Evolutionary conservation across 2,797 vertebrate species (phyloP).

Genomic region (Pteropus rufus): DNA sequence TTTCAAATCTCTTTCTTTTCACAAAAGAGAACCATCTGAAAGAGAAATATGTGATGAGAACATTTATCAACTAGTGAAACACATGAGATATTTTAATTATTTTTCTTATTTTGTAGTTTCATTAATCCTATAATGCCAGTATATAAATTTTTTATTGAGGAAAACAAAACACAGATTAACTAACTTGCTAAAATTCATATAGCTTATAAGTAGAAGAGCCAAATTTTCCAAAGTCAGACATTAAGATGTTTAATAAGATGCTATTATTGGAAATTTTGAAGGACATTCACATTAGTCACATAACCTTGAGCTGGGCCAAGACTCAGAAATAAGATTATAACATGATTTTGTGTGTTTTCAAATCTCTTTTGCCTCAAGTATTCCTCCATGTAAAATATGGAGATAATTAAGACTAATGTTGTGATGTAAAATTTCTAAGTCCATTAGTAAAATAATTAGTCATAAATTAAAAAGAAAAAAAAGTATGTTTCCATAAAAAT

Average conservation of each 20-base stretch:
- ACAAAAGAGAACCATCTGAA: not conserved
- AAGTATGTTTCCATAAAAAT: not conserved
- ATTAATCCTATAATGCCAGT: not conserved
- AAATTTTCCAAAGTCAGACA: not conserved
- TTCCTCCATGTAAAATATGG: not conserved
- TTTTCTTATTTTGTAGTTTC: not conserved
- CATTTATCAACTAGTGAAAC: not conserved
- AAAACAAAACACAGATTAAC: slow-evolving; percentile 19
- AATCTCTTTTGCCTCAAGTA: not conserved
- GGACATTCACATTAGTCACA: not conserved
- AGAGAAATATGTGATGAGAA: not conserved
- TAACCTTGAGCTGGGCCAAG: not conserved
- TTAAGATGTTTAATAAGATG: not conserved
- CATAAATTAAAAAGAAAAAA: not conserved
- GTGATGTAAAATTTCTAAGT: not conserved
- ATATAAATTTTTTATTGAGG: not conserved
- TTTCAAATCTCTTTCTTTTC: not conserved
- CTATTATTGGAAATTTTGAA: not conserved
- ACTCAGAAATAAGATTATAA: not conserved
- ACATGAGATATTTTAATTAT: not conserved
- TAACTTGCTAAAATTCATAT: not conserved
- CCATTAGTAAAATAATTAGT: slow-evolving; percentile 10
- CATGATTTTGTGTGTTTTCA: not conserved
- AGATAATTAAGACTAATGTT: not conserved
- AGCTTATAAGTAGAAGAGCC: not conserved